Conservation (phyloP, 2,888 invertebrate species). For the Lithophane leautieri region DNA sequence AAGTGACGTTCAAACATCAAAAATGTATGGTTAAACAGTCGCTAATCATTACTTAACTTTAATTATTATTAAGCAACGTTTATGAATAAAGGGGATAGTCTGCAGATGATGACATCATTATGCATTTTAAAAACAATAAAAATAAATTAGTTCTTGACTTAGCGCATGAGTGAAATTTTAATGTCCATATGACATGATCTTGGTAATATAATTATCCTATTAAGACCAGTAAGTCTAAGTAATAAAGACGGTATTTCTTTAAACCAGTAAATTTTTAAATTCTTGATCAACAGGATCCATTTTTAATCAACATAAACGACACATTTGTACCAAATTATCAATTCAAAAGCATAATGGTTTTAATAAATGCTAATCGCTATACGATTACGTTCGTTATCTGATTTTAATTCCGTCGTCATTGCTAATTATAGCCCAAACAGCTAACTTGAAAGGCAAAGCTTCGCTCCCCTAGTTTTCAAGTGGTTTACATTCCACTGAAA, state of each 20-base stretch:
- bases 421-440: conserved; percentile 68
- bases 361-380: conserved; percentile 68
- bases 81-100: no score
- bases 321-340: conserved; percentile 58
- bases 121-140: conserved; percentile 52
- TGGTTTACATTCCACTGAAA: conserved; percentile 85
- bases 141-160: conserved; percentile 38
- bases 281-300: conserved; percentile 52
- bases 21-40: no score
- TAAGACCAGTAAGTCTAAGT: conserved; percentile 13
- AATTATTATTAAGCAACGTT: no score
- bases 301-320: conserved; percentile 62
- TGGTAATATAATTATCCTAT: conserved; percentile 31
- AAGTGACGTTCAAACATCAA: no score
- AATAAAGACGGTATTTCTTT: conserved; percentile 44
- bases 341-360: conserved; percentile 57
- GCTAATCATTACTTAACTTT: no score
- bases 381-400: conserved; percentile 56
- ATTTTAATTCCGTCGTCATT: conserved; percentile 59
- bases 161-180: conserved; percentile 32
- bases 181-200: conserved; percentile 20
- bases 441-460: conserved; percentile 57
- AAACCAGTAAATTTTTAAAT: conserved; percentile 35
- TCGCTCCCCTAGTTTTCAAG: conserved; percentile 79
- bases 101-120: conserved; percentile 33